Percentiles rank a stretch among this genome's conserved stretches.
Evolutionary conservation across 2,888 invertebrate genomes (phyloP).

Genomic region (Teinopalpus imperialis): DNA sequence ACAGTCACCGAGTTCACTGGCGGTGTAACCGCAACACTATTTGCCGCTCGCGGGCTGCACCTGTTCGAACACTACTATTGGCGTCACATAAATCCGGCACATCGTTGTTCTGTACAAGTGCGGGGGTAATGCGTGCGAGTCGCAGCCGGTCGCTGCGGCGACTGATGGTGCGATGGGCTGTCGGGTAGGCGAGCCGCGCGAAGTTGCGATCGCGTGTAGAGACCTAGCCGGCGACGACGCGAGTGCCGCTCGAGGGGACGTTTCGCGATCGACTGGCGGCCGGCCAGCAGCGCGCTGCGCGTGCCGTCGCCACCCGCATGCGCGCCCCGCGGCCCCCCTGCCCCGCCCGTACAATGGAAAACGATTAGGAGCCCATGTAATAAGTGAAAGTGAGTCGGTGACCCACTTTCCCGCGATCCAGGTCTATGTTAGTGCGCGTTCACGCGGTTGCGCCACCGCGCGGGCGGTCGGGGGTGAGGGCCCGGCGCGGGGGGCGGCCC

Average conservation of each 20-base stretch:
- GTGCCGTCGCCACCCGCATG: slow-evolving; percentile 80
- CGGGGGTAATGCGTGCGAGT: slow-evolving; percentile 38
- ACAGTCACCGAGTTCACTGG: slow-evolving; percentile 80
- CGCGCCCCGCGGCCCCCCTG: slow-evolving; percentile 78
- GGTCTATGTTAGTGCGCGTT: slow-evolving; percentile 92
- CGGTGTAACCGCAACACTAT: slow-evolving; percentile 79
- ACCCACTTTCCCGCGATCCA: slow-evolving; percentile 96
- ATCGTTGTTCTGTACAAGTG: slow-evolving; percentile 60
- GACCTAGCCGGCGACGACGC: slow-evolving; percentile 44
- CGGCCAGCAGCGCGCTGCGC: slow-evolving; percentile 77
- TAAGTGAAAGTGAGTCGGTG: slow-evolving; percentile 94
- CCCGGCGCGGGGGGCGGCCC: slow-evolving; percentile 84
- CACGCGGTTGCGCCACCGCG: slow-evolving; percentile 78
- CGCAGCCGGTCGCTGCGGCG: slow-evolving; percentile 44
- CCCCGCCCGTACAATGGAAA: slow-evolving; percentile 85
- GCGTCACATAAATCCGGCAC: slow-evolving; percentile 77
- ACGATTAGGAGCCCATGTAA: slow-evolving; percentile 90
- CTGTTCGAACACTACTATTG: slow-evolving; percentile 74
- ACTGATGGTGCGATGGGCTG: slow-evolving; percentile 48
- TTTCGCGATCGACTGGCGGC: slow-evolving; percentile 78
- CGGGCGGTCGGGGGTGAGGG: slow-evolving; percentile 66
- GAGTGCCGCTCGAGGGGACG: slow-evolving; percentile 63
- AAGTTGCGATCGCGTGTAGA: slow-evolving; percentile 11
- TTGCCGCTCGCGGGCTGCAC: slow-evolving; percentile 77
- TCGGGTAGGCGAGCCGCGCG: slow-evolving; percentile 34